A percentile compares a stretch with the other conserved stretches of the same genome.
These are phyloP conservation scores for Chrosomus eos DNA, from an alignment of 2,797 vertebrate species.

Conservation along the genomic window DNA sequence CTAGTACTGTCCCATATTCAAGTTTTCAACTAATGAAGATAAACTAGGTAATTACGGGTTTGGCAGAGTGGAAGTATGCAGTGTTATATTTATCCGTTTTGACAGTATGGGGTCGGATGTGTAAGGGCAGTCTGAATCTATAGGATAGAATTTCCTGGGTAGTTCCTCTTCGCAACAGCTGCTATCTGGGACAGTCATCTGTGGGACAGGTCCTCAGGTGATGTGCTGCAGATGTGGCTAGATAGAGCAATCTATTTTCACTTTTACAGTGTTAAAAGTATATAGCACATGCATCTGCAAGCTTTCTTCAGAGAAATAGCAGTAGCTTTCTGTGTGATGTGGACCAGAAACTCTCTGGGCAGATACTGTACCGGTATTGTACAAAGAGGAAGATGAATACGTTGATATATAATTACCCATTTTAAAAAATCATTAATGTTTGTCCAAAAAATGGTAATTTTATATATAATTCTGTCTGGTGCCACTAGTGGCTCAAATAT, in stretches of 20 bases:
- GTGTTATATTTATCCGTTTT: conserved; percentile 59
- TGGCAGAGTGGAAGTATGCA: conserved; percentile 43
- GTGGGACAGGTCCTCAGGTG: conserved; percentile 41
- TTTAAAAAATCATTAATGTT: neutral
- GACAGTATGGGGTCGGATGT: conserved; percentile 63
- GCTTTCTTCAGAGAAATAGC: conserved; percentile 8
- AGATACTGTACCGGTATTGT: neutral
- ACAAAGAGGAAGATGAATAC: neutral
- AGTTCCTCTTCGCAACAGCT: conserved; percentile 46
- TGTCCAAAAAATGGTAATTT: no score
- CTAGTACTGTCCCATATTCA: conserved; percentile 54
- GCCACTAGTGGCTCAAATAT: neutral
- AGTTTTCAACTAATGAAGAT: conserved; percentile 60
- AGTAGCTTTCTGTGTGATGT: neutral
- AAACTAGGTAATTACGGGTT: conserved; percentile 58
- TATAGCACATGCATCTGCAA: neutral
- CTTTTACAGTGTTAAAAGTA: conserved; percentile 6
- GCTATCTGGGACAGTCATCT: conserved; percentile 54
- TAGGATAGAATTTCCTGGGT: conserved; percentile 27
- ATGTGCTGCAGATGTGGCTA: conserved; percentile 41
- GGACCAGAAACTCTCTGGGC: neutral
- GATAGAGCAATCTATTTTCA: conserved; percentile 23
- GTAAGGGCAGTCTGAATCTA: conserved; percentile 45
- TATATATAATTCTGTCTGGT: no score
- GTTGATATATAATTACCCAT: neutral